These are phyloP conservation scores for Trochalopteron elliotii DNA, from an alignment of 2,113 vertebrate species.

Conservation along the genomic window DNA sequence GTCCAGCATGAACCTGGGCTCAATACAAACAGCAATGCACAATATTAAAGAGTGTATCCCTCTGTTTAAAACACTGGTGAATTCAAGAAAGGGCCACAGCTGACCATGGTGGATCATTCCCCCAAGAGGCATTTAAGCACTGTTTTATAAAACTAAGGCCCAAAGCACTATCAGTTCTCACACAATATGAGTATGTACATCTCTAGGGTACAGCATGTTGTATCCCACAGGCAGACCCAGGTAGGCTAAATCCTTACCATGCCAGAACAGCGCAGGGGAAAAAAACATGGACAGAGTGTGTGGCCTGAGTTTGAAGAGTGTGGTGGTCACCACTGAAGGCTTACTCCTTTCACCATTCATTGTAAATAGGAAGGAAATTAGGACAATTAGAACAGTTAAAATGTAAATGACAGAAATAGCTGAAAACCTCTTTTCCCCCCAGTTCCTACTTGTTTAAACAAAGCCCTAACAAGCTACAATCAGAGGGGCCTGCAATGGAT, in stretches of 20 bases:
- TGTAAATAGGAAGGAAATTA: constrained; percentile 57
- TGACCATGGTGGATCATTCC: neutral
- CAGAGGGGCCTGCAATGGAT: constrained; percentile 74
- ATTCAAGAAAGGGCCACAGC: neutral
- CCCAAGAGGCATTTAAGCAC: neutral
- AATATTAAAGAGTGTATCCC: neutral
- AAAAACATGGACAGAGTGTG: neutral
- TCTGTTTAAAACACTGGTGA: neutral
- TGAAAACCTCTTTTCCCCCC: constrained; percentile 16
- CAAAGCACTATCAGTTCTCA: neutral
- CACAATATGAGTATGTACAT: too few species aligned
- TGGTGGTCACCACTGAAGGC: neutral
- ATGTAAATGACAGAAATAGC: constrained; percentile 82
- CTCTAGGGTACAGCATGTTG: neutral
- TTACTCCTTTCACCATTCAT: neutral
- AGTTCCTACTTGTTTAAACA: constrained; percentile 82
- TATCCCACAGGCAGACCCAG: neutral
- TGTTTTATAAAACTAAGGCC: neutral
- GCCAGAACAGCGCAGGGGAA: neutral
- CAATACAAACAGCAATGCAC: neutral
- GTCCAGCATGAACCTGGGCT: neutral
- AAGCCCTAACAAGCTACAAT: constrained; percentile 79
- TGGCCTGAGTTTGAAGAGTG: neutral
- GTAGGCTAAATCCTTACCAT: neutral
- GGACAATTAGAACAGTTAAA: constrained; percentile 69